phyloP scores from a whole-genome alignment of 2,797 vertebrate genomes.

The Thamnophis elegans region DNA sequence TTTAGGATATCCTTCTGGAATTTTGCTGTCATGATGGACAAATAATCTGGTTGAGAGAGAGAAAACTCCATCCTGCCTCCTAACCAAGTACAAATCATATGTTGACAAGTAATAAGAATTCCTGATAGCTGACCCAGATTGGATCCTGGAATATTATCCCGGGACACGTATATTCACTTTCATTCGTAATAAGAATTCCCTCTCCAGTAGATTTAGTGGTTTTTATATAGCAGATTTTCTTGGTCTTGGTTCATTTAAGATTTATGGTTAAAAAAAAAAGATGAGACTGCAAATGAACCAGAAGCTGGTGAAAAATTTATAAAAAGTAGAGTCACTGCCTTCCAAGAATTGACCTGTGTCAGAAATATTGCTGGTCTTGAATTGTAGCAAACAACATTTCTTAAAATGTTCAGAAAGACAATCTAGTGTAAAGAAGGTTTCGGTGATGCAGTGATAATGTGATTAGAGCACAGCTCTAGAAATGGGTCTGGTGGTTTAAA shows the following conservation, averaged over 20 bases:
- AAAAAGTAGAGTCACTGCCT: not conserved
- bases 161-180: not conserved
- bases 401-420: not conserved
- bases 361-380: not conserved
- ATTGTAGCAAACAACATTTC: not conserved
- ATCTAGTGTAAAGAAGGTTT: not conserved
- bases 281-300: not conserved
- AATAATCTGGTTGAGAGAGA: not conserved
- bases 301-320: not conserved
- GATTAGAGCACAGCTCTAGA: not conserved
- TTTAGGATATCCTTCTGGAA: not conserved
- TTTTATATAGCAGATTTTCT: not conserved
- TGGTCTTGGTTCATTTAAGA: not conserved
- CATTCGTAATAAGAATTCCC: not conserved
- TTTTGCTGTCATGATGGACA: not conserved
- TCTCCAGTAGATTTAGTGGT: not conserved
- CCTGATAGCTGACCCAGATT: not conserved
- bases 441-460: not conserved
- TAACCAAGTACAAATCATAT: not conserved
- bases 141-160: not conserved
- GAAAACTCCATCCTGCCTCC: not conserved
- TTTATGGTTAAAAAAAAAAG: not conserved
- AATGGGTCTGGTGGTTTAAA: not conserved
- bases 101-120: not conserved
- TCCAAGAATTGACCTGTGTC: not conserved